A percentile compares a stretch with the other conserved stretches of the same genome.
These are phyloP conservation scores for Hydroisotoma schaefferi DNA, from an alignment of 2,888 invertebrate species.

Conservation along the genomic window DNA sequence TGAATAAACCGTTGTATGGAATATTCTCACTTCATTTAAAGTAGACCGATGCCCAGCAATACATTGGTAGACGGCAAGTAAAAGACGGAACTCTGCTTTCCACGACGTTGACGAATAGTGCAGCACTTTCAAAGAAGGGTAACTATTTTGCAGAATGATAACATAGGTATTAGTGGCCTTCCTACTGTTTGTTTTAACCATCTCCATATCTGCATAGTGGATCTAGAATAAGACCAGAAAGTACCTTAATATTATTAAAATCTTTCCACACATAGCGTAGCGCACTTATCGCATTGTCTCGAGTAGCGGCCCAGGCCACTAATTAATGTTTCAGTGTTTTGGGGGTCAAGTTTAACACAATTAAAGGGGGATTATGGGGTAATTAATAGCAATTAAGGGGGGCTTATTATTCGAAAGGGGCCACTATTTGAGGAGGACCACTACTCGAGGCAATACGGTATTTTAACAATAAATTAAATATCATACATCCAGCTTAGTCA, in stretches of 20 bases:
- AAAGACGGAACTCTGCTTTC: slow-evolving; percentile 2
- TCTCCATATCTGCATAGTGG: background rate
- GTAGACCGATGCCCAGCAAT: slow-evolving; percentile 12
- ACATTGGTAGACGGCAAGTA: slow-evolving; percentile 5
- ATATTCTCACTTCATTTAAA: slow-evolving; percentile 13
- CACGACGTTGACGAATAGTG: background rate
- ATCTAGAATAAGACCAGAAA: background rate
- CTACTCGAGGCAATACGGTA: no score
- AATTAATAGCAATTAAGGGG: no score
- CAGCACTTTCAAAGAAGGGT: background rate
- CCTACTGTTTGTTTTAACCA: no score
- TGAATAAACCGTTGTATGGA: slow-evolving; percentile 15
- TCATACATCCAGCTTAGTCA: slow-evolving; percentile 1
- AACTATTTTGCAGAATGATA: background rate
- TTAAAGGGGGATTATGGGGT: no score
- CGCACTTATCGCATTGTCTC: no score
- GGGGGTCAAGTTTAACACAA: no score
- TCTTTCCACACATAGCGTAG: no score
- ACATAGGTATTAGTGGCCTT: background rate
- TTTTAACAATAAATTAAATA: background rate
- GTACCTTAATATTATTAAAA: no score
- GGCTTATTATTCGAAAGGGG: no score
- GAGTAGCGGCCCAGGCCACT: no score
- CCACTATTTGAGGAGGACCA: no score
- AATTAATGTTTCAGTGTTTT: no score